Evolutionary conservation across 2,797 vertebrate genomes (phyloP).

Genomic region (Selene dorsalis): DNA sequence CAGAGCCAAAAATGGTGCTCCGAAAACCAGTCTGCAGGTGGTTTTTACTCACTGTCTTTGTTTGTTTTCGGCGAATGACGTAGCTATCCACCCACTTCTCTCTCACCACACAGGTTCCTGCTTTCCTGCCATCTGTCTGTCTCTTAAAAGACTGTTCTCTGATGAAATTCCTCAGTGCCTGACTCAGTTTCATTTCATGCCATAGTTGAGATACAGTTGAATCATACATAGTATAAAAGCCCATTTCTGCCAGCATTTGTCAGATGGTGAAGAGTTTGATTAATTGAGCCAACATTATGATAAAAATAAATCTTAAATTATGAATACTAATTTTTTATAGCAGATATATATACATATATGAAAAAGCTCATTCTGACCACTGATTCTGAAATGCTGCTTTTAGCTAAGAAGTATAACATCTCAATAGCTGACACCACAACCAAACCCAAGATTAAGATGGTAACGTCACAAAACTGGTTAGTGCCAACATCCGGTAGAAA

Average conservation of each 20-base stretch:
- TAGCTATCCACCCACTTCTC: background rate
- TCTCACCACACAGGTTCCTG: background rate
- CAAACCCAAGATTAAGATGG: background rate
- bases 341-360: too few species aligned
- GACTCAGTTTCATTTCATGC: background rate
- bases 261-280: too few species aligned
- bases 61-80: background rate
- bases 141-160: background rate
- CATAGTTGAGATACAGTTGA: background rate
- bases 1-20: background rate
- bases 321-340: too few species aligned
- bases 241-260: background rate
- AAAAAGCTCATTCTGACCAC: too few species aligned
- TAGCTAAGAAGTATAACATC: background rate
- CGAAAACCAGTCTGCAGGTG: conserved; percentile 12
- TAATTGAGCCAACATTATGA: too few species aligned
- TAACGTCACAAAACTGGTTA: background rate
- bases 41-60: conserved; percentile 3
- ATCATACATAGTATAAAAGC: background rate
- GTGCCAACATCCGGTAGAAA: background rate
- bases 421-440: background rate
- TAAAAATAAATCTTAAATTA: too few species aligned
- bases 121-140: background rate
- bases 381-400: background rate
- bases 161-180: background rate